Evolutionary conservation across 2,797 vertebrate species (phyloP).

Genomic region (Phrynocephalus forsythii): DNA sequence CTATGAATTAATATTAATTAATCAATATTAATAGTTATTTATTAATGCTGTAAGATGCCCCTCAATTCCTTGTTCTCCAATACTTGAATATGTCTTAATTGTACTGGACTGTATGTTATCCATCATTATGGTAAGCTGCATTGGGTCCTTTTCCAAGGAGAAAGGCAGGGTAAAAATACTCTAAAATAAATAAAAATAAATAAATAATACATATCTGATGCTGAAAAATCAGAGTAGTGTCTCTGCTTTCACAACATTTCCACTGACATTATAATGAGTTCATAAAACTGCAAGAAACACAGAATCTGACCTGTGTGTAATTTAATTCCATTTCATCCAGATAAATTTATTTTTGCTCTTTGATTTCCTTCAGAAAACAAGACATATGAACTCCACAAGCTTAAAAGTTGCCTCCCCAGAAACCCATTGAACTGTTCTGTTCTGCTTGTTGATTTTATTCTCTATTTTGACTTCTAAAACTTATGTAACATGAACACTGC

Average conservation of each 20-base stretch:
- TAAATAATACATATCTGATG: no score
- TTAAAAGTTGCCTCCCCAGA: background rate
- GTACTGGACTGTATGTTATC: no score
- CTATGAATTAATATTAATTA: no score
- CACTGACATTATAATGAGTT: background rate
- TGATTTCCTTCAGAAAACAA: background rate
- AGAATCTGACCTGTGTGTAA: background rate
- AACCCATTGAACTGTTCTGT: slow-evolving; percentile 20
- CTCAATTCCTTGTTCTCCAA: no score
- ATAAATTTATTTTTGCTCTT: background rate
- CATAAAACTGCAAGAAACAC: background rate
- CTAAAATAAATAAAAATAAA: no score
- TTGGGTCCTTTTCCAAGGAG: no score
- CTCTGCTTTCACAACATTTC: background rate
- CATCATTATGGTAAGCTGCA: no score
- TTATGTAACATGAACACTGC: slow-evolving; percentile 14
- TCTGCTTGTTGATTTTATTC: background rate
- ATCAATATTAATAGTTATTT: no score
- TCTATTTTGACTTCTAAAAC: slow-evolving; percentile 31
- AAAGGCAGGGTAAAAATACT: no score
- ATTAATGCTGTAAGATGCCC: no score
- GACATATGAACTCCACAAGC: background rate
- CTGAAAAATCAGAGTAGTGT: background rate
- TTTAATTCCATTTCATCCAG: background rate
- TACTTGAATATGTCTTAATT: no score